Evolutionary conservation across 2,888 invertebrate species (phyloP), one percentile per base, ranked within the genome.

Genomic region (Cephalotes varians): DNA sequence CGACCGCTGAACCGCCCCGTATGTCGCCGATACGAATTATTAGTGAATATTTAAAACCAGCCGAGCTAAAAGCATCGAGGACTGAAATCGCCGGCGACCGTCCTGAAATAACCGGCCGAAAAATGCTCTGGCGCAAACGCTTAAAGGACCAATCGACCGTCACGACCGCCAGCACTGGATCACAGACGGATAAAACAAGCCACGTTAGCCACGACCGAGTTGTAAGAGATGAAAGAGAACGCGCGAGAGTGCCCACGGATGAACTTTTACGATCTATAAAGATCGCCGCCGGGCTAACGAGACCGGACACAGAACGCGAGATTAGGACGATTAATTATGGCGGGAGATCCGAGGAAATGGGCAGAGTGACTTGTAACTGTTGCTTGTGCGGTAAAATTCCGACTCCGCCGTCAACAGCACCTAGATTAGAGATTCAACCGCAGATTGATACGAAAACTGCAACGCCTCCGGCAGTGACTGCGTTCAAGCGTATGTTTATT

Each of bases 321-420:
- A 73, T 90, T 9, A 67, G 82, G 7, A 72, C 87, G 10, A 74
- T 86, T 49, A 62, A 71, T 44, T 88, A 90, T 28, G 49, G 82
- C 1, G 56, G 25, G 3, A 85, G 15, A 1, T 2, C 72, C 9
- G 69, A 49, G 0, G 81, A 76, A 10, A 7, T 7, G 0, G 37
- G 40, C 0, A 67, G 60, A 6, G 31, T 9, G 0, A 44, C 34
- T n/a, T 89, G 90, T 58, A 77, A 85, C 65, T 90, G 90, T 25
- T 90, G 90, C 40, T 5, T 71, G 12, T 90, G 89, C 21, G 86
- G 85, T 0, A 83, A 67, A 37, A 25, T 12, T 1, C n/a, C 51
- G 37, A 1, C 62, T 6, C 18, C 31, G 2, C 2, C 64, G 9
- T 6, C 31, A 44, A 71, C 34, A 12, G 18, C 21, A 0, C 2